Percentiles rank a stretch among this genome's conserved stretches.
These are phyloP conservation scores for Smithornis capensis DNA, from an alignment of 2,113 vertebrate genomes.

Conservation along the genomic window DNA sequence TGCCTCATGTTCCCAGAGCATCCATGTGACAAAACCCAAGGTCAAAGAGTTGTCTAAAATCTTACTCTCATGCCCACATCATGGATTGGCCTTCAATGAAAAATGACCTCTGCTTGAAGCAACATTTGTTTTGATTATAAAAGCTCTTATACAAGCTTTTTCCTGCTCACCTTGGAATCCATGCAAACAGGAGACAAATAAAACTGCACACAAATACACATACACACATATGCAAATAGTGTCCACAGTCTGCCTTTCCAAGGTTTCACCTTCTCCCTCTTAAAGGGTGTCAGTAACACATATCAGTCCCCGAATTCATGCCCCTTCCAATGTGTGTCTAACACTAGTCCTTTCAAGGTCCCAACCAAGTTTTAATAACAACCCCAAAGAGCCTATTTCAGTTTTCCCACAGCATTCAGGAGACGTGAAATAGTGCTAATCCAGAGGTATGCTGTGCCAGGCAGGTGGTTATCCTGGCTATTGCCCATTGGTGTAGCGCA, in stretches of 20 bases:
- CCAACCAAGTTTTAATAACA: neutral
- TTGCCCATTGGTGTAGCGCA: neutral
- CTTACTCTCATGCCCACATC: neutral
- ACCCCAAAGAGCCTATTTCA: neutral
- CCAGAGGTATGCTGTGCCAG: fast-evolving
- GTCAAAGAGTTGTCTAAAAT: neutral
- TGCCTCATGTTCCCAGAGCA: neutral
- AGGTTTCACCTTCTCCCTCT: neutral
- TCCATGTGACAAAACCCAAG: neutral
- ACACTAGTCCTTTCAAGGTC: neutral
- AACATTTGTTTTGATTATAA: neutral
- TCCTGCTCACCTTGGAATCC: neutral
- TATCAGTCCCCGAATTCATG: neutral
- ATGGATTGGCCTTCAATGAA: neutral
- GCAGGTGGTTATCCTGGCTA: neutral
- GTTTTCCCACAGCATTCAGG: fast-evolving
- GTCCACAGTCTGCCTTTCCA: neutral
- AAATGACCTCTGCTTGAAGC: neutral
- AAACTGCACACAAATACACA: neutral
- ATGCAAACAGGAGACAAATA: neutral
- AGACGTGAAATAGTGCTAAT: neutral
- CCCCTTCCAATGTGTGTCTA: neutral
- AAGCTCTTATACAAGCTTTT: neutral
- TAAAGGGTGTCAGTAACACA: neutral
- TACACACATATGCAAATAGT: neutral